Evolutionary conservation across 2,888 invertebrate genomes (phyloP), one percentile per base, ranked within the genome.

Genomic region (Rhagophthalmus giganteus): DNA sequence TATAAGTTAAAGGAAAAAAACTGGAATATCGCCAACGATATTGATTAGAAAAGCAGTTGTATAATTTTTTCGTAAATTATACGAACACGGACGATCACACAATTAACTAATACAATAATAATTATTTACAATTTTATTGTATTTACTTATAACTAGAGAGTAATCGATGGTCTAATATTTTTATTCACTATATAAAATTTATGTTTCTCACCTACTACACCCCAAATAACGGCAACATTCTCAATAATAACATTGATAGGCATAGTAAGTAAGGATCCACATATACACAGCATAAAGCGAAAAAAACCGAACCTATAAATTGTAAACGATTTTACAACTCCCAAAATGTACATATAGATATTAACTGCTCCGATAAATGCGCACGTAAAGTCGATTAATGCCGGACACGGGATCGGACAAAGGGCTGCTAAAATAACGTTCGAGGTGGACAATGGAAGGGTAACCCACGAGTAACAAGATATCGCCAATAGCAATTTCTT

Each of bases 141-240:
- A 35, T 24, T 30, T 24, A 20, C 28, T 26, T 30, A 52, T 10
- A 13, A 51, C 55, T 78, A 85, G 63, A 85, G 84, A 50, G 82
- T 83, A 58, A 87, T 81, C 53, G 86, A 79, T 53, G 83, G 82
- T 70, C 84, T 83, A 41, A 88, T 78, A 74, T 94, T 93, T 75
- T 97, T 97, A 75, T 94, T 92, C 40, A 97, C 96, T 66, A 97
- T 88, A 76, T 96, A 97, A 79, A 97, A 97, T 76, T 93, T 92
- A 78, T 95, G 91, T 77, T 97, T 97, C 69, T 94, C 90, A 9
- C 94, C 94, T 62, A 94, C 82, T 26, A 95, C 80, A 25, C 96
- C 96, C 91, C 95, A 94, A 57, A 96, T 83, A 24, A 96, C 94
- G 45, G 95, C 95, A 59, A 93, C 82, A 77, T 95, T 96, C 77